phyloP scores from a whole-genome alignment of 2,888 invertebrate species.

The Ctenicera cuprea region DNA sequence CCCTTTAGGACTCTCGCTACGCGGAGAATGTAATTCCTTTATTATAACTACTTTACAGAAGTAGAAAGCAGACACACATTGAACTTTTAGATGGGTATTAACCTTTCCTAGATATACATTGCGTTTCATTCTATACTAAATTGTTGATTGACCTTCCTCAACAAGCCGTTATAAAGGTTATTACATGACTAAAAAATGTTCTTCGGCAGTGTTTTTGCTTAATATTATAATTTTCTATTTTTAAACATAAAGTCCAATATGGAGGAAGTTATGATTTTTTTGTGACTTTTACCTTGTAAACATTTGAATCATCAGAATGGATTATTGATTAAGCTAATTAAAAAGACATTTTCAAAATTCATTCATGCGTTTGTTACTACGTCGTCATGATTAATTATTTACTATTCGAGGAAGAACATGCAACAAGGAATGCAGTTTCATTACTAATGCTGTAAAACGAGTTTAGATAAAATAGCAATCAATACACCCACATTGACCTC shows the following conservation, averaged over 20 bases:
- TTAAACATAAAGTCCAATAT: too few relatives aligned
- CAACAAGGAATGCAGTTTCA: conserved; percentile 22
- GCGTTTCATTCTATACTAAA: not conserved
- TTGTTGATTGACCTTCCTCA: not conserved
- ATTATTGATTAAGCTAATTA: conserved; percentile 9
- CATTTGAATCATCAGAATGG: not conserved
- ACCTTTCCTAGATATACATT: not conserved
- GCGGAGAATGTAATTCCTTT: conserved; percentile 39
- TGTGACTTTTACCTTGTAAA: not conserved
- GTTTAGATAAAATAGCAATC: conserved; percentile 24
- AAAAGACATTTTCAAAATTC: conserved; percentile 13
- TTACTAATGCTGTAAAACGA: conserved; percentile 20
- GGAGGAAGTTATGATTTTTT: too few relatives aligned
- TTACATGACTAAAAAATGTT: too few relatives aligned
- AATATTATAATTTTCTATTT: too few relatives aligned
- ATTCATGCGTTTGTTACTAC: conserved; percentile 11
- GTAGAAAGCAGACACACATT: conserved; percentile 18
- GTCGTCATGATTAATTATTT: conserved; percentile 14
- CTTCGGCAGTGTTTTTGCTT: too few relatives aligned
- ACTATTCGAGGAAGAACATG: conserved; percentile 9
- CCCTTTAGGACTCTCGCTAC: conserved; percentile 34
- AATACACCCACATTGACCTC: conserved; percentile 26
- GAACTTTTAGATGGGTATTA: conserved; percentile 19
- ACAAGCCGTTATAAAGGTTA: not conserved
- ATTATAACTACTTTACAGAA: conserved; percentile 36